Conservation (phyloP, 1,140 invertebrate genomes). For the Adoxophyes honmai region DNA sequence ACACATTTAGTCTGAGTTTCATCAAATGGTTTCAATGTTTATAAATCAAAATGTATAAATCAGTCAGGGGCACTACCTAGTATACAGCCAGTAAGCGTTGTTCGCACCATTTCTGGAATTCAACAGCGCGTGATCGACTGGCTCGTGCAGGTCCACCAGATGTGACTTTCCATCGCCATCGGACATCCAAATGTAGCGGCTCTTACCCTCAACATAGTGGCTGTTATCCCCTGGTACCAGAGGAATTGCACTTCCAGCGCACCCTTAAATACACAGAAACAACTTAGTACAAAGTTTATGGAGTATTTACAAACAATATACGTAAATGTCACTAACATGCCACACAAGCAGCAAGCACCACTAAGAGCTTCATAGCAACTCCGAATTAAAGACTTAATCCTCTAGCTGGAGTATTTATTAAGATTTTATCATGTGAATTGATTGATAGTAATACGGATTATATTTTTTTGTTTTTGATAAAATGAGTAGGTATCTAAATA, state of each 20-base stretch:
- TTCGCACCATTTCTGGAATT: slow-evolving; percentile 39
- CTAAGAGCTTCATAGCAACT: slow-evolving; percentile 16
- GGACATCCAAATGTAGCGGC: slow-evolving; percentile 59
- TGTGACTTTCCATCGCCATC: slow-evolving; percentile 38
- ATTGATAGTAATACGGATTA: no score
- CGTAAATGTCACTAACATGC: slow-evolving; percentile 12
- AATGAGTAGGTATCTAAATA: no score
- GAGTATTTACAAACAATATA: slow-evolving; percentile 10
- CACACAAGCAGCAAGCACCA: slow-evolving; percentile 8
- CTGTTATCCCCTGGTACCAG: slow-evolving; percentile 49
- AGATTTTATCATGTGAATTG: no score
- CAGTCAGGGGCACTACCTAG: not conserved
- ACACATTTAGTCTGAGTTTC: no score
- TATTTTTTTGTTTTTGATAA: no score
- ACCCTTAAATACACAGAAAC: slow-evolving; percentile 33
- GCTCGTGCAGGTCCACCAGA: slow-evolving; percentile 47
- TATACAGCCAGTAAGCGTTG: slow-evolving; percentile 26
- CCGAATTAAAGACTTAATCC: not conserved
- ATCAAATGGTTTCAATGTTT: no score
- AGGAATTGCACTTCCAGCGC: slow-evolving; percentile 30
- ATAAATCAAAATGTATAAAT: no score
- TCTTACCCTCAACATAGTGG: slow-evolving; percentile 54
- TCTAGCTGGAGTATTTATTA: no score
- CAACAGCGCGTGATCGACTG: slow-evolving; percentile 23
- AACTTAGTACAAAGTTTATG: slow-evolving; percentile 19